Conservation (phyloP, 2,797 vertebrate genomes). For the Microctenopoma steveboyesi region DNA sequence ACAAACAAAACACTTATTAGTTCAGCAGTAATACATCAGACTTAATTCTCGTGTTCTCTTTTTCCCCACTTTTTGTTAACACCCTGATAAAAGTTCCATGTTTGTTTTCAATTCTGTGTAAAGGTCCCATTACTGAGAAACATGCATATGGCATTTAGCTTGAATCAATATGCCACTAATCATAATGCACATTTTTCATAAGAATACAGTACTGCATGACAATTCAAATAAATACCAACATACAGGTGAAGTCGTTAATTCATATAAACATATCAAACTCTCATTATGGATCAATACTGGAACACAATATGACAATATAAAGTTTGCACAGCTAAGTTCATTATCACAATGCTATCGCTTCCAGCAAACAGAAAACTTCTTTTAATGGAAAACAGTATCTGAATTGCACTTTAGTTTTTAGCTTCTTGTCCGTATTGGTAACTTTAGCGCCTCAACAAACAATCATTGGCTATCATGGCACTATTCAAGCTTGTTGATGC, state of each 20-base stretch:
- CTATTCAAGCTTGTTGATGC: slow-evolving; percentile 86
- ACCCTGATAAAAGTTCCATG: slow-evolving; percentile 70
- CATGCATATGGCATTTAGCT: slow-evolving; percentile 95
- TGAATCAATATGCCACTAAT: slow-evolving; percentile 93
- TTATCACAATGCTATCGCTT: slow-evolving; percentile 90
- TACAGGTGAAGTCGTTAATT: slow-evolving; percentile 91
- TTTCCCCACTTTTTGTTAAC: slow-evolving; percentile 40
- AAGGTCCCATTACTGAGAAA: slow-evolving; percentile 93
- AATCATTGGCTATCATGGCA: slow-evolving; percentile 72
- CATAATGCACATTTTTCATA: slow-evolving; percentile 93
- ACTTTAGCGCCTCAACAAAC: slow-evolving; percentile 89
- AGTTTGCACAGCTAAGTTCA: slow-evolving; percentile 90
- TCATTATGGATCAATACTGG: slow-evolving; percentile 95
- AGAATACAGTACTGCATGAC: slow-evolving; percentile 96
- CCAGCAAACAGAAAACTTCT: slow-evolving; percentile 98
- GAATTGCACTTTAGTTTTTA: slow-evolving; percentile 85
- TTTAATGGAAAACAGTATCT: slow-evolving; percentile 75
- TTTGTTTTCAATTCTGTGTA: slow-evolving; percentile 90
- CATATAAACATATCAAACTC: slow-evolving; percentile 94
- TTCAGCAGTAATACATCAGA: slow-evolving; percentile 80
- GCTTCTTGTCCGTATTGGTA: slow-evolving; percentile 82
- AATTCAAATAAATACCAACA: slow-evolving; percentile 99
- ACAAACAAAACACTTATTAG: slow-evolving; percentile 84
- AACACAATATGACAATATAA: slow-evolving; percentile 92
- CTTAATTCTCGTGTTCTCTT: slow-evolving; percentile 63